Base-by-base conservation (phyloP, 2,113 vertebrate genomes). In the Orthochromis malagaraziensis region DNA sequence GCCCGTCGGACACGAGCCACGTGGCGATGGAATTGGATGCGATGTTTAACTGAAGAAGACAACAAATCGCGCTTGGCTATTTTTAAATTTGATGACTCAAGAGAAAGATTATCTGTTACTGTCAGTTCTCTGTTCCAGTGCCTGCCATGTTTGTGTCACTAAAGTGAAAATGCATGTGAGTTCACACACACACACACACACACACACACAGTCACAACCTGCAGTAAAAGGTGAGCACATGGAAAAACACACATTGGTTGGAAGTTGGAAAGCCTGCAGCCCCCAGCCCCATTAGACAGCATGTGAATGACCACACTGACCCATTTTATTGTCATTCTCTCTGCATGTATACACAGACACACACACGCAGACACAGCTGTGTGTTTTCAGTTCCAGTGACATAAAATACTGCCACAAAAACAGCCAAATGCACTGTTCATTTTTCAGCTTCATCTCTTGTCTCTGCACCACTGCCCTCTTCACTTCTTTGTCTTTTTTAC, bases 41-140 rank as follows among this genome's bases (percentile, higher is more conserved):
- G 29, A 84, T 11, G 79, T 58, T 55, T 81, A 47, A 47, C 21
- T 3, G 16, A 68, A 35, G 9, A 80, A 49, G 58, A 86, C 26
- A 9, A 51, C 42, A 79, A 75, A 31, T 51, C 35, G 38, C 8
- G 9, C 73, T 87, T 35, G 81, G 84, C 81, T 92, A 35, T 90
- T 89, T 87, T 84, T 24, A 55, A 79, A 84, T 47, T 55, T 31
- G 9, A 88, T 4, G 14, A 91, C 82, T 89, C 84, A 90, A 92
- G 92, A 92, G 94, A 93, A 31, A 94, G 94, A 86, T 87, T 93
- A 89, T 90, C 94, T 55, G 93, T 95, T 94, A 90, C 93, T 93
- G 45, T 93, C 94, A 92, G 90, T 94, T 96, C 95, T 95, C 57
- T 93, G 96, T 95, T 96, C 79, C 89, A 95, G 95, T 96, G 95